phyloP scores from a whole-genome alignment of 2,797 vertebrate genomes.

The Poecilia picta region DNA sequence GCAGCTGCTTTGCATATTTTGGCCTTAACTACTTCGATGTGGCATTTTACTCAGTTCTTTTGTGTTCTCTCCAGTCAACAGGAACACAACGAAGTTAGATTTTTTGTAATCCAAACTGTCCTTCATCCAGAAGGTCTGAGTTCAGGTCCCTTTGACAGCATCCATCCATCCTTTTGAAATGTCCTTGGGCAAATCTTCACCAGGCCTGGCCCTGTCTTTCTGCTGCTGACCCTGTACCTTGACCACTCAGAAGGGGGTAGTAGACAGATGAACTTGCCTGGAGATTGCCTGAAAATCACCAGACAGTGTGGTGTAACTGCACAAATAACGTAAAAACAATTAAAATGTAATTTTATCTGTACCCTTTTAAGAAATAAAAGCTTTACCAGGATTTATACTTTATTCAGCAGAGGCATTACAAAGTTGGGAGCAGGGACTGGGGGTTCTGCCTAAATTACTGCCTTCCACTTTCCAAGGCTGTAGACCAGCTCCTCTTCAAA shows the following conservation, averaged over 20 bases:
- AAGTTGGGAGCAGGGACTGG: conserved; percentile 9
- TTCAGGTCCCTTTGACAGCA: conserved; percentile 61
- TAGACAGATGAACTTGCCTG: conserved; percentile 45
- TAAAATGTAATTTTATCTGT: conserved; percentile 52
- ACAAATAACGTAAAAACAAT: conserved; percentile 48
- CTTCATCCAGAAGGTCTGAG: conserved; percentile 64
- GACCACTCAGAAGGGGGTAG: conserved; percentile 57
- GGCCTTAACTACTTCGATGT: conserved; percentile 50
- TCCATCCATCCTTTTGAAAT: conserved; percentile 71
- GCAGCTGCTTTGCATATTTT: conserved; percentile 60
- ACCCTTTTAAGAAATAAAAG: conserved; percentile 69
- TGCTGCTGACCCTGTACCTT: conserved; percentile 57
- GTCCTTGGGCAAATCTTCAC: conserved; percentile 69
- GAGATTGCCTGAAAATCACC: conserved; percentile 37
- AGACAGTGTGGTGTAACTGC: conserved; percentile 48
- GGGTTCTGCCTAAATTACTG: conserved; percentile 74
- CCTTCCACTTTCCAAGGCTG: conserved; percentile 72
- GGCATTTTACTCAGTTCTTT: conserved; percentile 22
- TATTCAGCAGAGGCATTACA: conserved; percentile 73
- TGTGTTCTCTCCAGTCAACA: conserved; percentile 35
- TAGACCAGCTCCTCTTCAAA: conserved; percentile 78
- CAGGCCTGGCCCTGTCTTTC: conserved; percentile 34
- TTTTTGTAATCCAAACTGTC: conserved; percentile 46
- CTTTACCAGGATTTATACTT: conserved; percentile 68
- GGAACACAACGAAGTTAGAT: conserved; percentile 33